phyloP scores from a whole-genome alignment of 2,888 invertebrate species.

The Griposia aprilina region DNA sequence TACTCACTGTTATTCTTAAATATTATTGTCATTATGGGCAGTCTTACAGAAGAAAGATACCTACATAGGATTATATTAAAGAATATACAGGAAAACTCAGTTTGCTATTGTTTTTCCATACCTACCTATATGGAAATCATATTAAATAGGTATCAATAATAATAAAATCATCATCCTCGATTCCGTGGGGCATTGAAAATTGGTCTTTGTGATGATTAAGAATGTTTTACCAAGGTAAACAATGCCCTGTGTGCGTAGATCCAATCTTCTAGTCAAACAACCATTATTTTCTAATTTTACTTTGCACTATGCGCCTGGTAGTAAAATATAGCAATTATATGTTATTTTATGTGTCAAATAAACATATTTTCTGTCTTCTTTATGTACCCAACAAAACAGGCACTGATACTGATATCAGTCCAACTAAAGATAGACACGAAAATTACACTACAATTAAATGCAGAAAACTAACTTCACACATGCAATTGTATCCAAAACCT shows the following conservation, averaged over 20 bases:
- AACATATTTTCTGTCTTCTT: not conserved
- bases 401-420: slow-evolving; percentile 14
- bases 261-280: not conserved
- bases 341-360: not conserved
- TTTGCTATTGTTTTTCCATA: not conserved
- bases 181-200: not conserved
- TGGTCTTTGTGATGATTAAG: not conserved
- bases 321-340: not conserved
- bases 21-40: slow-evolving; percentile 18
- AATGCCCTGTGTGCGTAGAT: not conserved
- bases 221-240: not conserved
- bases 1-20: slow-evolving; percentile 14
- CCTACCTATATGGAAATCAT: not conserved
- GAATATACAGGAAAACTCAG: not conserved
- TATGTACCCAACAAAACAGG: not conserved
- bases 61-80: not conserved
- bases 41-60: slow-evolving; percentile 18
- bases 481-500: not conserved
- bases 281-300: not conserved
- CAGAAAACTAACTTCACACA: slow-evolving; percentile 25
- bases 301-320: not conserved
- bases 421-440: slow-evolving; percentile 10
- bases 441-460: slow-evolving; percentile 51
- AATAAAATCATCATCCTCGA: not conserved
- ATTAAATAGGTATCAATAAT: not conserved